Evolutionary conservation across 1,140 invertebrate species (phyloP), one percentile per base, ranked within the genome.

Genomic region (Gryllus bimaculatus): DNA sequence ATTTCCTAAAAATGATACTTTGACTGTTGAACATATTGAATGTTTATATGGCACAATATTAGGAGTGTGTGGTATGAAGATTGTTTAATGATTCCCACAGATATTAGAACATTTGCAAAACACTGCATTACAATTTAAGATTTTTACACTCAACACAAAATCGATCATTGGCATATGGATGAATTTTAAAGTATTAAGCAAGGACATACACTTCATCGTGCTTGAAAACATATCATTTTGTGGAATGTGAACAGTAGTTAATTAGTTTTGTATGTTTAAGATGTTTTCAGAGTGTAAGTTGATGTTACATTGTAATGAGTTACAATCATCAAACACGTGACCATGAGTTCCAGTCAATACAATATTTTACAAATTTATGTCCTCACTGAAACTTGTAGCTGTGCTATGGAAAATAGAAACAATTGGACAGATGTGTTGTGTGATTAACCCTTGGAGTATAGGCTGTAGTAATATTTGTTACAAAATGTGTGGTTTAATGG

Each of bases 141-240:
- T 78, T 21, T 78, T 78, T 76, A 79, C 73, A 54, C 21, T 26
- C 75, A 15, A 79, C 79, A 76, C 75, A 73, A 74, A 74, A 79
- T 76, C 39, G 10, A 15, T 21, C 47, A 8, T 15, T 54, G 48
- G 47, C n/a, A n/a, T 73, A 18, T 47, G 26, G 39, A 15, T 47
- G 47, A 77, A 21, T 77, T 39, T 26, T 47, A 77, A 15, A 66
- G 75, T 76, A 47, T 76, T 48, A 21, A 48, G 47, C 76, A 48
- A 54, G n/a, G 49, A 73, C n/a, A 54, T 48, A 12, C n/a, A 77
- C 47, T 47, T 76, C 13, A 54, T 39, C 74, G 48, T 21, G 79
- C 76, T 79, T 79, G 75, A 74, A 79, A 79, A 79, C 79, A 79
- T 79, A 79, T 79, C 79, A 79, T 79, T 79, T 77, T 79, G 76